Base-by-base conservation (phyloP, 1,140 invertebrate genomes). In the Daktulosphaira vitifoliae region DNA sequence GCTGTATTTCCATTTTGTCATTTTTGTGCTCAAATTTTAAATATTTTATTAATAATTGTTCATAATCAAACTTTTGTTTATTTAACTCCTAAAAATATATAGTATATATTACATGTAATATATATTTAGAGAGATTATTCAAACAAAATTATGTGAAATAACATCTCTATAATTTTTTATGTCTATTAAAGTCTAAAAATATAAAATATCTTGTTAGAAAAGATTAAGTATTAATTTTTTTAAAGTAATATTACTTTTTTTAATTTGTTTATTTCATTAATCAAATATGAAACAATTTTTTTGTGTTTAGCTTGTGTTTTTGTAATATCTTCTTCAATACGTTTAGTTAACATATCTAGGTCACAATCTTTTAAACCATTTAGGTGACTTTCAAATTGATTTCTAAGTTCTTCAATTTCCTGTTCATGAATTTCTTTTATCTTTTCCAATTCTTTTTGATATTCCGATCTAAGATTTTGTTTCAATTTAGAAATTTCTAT, bases 271-370 rank as follows among this genome's bases (percentile, higher is more conserved):
- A 62, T 62, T 48, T 62, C 56, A 62, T 62, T 62, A 9, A 48
- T 20, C 46, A 62, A 62, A 46, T 62, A 62, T 9, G 56, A 46
- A 48, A 62, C 56, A 46, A 62, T 62, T 9, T 62, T 62, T 18
- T 62, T 62, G 29, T 62, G 56, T 62, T 62, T 62, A 18, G 16
- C 25, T 33, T 62, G 56, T 8, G 56, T 62, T 48, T 62, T 62
- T 62, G 56, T 62, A n/a, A 62, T 62, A 46, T 62, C 56, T 29
- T 62, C 56, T 62, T 48, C 56, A 46, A 62, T 62, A 22, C 56
- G 56, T 62, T 62, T 62, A 29, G 25, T 62, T 20, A 62, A 62
- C 9, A 25, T 33, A n/a, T 62, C 56, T 22, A 62, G 29, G 13
- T 62, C 56, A 33, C 42, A 62, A 13, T 62, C 56, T n/a, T 48